A percentile compares a stretch with the other conserved stretches of the same genome.
phyloP scores from a whole-genome alignment of 2,888 invertebrate genomes.

The Drosophila dives region DNA sequence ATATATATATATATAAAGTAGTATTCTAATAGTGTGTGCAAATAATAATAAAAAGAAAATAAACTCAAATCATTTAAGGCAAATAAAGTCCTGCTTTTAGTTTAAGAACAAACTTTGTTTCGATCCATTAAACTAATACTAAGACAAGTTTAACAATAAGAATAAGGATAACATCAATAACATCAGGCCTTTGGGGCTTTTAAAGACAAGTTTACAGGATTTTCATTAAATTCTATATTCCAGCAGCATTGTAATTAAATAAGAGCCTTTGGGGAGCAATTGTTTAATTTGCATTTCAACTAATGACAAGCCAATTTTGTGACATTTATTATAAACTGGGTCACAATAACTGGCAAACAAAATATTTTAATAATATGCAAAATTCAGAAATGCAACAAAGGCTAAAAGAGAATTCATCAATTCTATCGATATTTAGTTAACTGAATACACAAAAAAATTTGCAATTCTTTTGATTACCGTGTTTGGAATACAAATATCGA shows the following conservation, averaged over 20 bases:
- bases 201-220: not conserved
- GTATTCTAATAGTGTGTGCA: no score
- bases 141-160: not conserved
- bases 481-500: constrained; percentile 16
- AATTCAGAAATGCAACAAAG: not conserved
- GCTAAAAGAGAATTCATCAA: constrained; percentile 6
- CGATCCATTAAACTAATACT: not conserved
- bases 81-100: not conserved
- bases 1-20: not conserved
- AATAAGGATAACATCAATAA: not conserved
- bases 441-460: constrained; percentile 13
- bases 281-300: not conserved
- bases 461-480: constrained; percentile 28
- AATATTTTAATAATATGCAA: not conserved
- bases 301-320: not conserved
- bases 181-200: not conserved
- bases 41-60: not conserved
- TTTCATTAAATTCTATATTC: not conserved
- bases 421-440: constrained; percentile 28
- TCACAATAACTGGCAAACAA: not conserved
- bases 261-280: not conserved
- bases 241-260: not conserved
- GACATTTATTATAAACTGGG: not conserved
- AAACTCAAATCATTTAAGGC: not conserved
- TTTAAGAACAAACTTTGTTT: not conserved